Percentiles rank a stretch among this genome's conserved stretches.
Conservation (phyloP, 2,113 vertebrate genomes). For the Cyprinus carpio region DNA sequence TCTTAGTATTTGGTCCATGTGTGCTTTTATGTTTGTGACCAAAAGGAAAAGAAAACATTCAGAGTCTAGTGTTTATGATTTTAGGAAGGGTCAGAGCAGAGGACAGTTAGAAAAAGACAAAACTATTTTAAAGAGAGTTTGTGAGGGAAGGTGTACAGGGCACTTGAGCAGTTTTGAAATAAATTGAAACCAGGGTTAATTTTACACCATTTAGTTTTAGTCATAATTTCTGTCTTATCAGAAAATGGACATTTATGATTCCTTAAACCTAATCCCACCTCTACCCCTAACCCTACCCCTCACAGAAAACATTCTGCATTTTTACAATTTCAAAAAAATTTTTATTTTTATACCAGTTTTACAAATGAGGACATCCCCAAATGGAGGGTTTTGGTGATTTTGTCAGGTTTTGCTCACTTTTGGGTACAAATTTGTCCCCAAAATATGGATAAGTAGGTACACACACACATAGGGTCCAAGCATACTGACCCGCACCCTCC, state of each 20-base stretch:
- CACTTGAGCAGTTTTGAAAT: background rate
- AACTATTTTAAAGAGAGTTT: background rate
- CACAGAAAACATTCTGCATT: too few species aligned
- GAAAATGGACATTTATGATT: background rate
- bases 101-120: background rate
- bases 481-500: conserved; percentile 13
- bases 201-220: background rate
- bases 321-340: too few species aligned
- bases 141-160: background rate
- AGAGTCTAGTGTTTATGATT: conserved; percentile 9
- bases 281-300: too few species aligned
- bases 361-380: too few species aligned
- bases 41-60: conserved; percentile 34
- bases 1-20: conserved; percentile 35
- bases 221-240: background rate
- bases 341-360: too few species aligned
- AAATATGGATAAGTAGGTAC: too few species aligned
- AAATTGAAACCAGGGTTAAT: conserved; percentile 13
- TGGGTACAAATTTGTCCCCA: too few species aligned
- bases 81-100: background rate
- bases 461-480: conserved; percentile 32
- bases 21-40: conserved; percentile 32
- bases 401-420: too few species aligned
- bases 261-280: too few species aligned
- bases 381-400: too few species aligned